phyloP scores from a whole-genome alignment of 1,140 invertebrate genomes.

The Orchesella cincta region DNA sequence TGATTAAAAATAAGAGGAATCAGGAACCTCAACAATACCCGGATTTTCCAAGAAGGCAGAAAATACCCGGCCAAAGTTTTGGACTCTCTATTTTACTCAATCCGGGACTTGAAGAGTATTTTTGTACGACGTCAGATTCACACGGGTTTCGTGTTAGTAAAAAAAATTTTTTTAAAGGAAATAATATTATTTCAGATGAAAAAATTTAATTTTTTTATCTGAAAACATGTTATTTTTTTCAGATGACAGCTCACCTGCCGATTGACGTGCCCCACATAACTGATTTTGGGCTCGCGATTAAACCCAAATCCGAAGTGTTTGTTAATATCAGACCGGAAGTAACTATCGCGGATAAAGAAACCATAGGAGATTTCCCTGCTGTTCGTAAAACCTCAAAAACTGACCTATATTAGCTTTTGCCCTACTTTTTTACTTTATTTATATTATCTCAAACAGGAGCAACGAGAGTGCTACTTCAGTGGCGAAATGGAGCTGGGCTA shows the following conservation, averaged over 20 bases:
- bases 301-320: slow-evolving; percentile 45
- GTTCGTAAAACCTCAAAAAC: too few species aligned
- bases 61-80: neutral
- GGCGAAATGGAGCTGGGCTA: neutral
- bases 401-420: neutral
- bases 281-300: slow-evolving; percentile 45
- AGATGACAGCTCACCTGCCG: slow-evolving; percentile 43
- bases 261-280: slow-evolving; percentile 45
- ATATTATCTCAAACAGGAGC: too few species aligned
- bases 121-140: slow-evolving; percentile 48
- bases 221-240: neutral
- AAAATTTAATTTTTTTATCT: neutral
- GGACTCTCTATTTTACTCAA: slow-evolving; percentile 16
- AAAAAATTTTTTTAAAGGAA: neutral
- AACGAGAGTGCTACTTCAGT: slow-evolving; percentile 21
- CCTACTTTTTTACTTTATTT: too few species aligned
- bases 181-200: neutral
- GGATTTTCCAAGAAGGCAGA: neutral
- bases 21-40: slow-evolving; percentile 53
- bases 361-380: slow-evolving; percentile 36
- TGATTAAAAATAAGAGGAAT: neutral
- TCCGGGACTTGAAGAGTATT: slow-evolving; percentile 48
- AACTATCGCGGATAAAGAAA: slow-evolving; percentile 40
- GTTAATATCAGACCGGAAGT: slow-evolving; percentile 44
- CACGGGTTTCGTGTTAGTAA: slow-evolving; percentile 46